These are phyloP conservation scores for Pycnomerus fuliginosus DNA, from an alignment of 2,888 invertebrate species.

Conservation along the genomic window DNA sequence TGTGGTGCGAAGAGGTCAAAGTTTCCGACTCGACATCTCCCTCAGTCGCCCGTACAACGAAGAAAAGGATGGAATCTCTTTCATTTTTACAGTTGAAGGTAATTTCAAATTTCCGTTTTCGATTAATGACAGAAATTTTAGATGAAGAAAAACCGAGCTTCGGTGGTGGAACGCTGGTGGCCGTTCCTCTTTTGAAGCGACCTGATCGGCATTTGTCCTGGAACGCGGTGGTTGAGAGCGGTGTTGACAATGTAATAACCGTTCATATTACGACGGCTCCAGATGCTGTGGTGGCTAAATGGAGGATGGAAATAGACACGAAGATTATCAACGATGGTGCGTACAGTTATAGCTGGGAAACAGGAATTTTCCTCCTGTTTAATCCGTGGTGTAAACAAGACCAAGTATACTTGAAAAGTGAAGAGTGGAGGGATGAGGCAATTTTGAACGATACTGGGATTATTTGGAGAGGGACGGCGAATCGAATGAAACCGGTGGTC, in stretches of 20 bases:
- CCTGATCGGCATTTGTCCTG: constrained; percentile 66
- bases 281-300: constrained; percentile 75
- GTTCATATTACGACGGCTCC: constrained; percentile 70
- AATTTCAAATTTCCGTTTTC: constrained; percentile 19
- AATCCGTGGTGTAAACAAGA: constrained; percentile 85
- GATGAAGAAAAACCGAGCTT: constrained; percentile 77
- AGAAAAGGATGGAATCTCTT: constrained; percentile 74
- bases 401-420: constrained; percentile 64
- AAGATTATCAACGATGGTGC: constrained; percentile 68
- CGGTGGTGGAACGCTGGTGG: constrained; percentile 77
- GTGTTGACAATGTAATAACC: constrained; percentile 62
- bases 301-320: constrained; percentile 83
- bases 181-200: constrained; percentile 68
- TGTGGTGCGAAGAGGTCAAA: constrained; percentile 81
- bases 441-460: constrained; percentile 84
- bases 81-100: constrained; percentile 80
- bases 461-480: constrained; percentile 88
- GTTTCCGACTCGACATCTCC: constrained; percentile 71
- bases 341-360: constrained; percentile 74
- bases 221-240: constrained; percentile 71
- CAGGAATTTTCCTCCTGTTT: constrained; percentile 78
- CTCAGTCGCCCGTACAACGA: constrained; percentile 75
- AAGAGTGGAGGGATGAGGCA: constrained; percentile 78
- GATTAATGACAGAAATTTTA: constrained; percentile 30
- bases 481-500: constrained; percentile 76